Base-by-base conservation (phyloP, 2,888 invertebrate species). In the Agonopterix arenella region DNA sequence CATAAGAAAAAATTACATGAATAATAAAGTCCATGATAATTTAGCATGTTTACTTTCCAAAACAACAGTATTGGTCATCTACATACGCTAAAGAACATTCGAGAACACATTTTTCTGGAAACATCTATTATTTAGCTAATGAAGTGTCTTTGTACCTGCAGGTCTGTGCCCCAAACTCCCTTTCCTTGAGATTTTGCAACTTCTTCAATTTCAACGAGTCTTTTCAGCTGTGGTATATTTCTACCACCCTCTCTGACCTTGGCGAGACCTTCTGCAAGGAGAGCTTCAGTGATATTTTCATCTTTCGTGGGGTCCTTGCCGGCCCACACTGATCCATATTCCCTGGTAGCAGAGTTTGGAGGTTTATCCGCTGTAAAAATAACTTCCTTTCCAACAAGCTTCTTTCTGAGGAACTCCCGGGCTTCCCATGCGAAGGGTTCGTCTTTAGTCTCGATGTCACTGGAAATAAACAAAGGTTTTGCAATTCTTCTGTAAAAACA, bases 401-500 rank as follows among this genome's bases (percentile, higher is more conserved):
- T 97, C 73, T 97, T 96, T 40, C 99, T 92, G 46, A 99, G 89
- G 73, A 94, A 98, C 84, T 99, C 99, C 50, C 99, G 93, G 1
- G 98, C 96, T 74, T 99, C 98, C 98, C 98, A 99, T 0, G 98
- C 98, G 90, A 91, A 99, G 1, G 98, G 96, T 84, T 99, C 96
- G 76, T 97, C 97, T 76, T 93, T 94, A 9, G 92, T 92, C 68
- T 94, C 94, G 44, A 91, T 91, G 43, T 92, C 90, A 76, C 91
- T 92, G 76, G 47, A 64, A 70, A 56, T 49, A 52, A 54, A 57
- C 38, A 51, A 8, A 18, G 10, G 28, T 44, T 2, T 44, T n/a
- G 5, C 4, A 44, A 16, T 28, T 44, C 28, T 10, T 18, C 52
- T 9, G 37, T 37, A 13, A 13, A 2, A 13, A 13, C 13, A 28